Conservation (phyloP, 1,140 invertebrate species). For the Whitmania pigra region DNA sequence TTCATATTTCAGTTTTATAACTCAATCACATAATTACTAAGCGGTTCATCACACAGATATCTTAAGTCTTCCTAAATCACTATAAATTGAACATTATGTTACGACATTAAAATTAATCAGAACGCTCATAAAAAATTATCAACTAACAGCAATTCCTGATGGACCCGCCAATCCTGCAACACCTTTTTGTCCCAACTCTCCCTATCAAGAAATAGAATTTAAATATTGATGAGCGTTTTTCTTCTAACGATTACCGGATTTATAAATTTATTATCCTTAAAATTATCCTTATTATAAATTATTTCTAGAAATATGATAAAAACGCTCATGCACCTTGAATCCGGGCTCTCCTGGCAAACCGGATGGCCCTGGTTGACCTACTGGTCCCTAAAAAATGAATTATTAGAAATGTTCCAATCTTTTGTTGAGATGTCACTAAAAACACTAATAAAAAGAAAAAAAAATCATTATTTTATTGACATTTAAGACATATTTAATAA, state of each 20-base stretch:
- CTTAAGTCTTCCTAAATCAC: too few species aligned
- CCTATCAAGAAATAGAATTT: background rate
- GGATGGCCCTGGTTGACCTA: background rate
- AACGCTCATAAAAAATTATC: background rate
- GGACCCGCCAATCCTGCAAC: constrained; percentile 10
- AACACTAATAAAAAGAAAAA: background rate
- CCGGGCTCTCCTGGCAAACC: constrained; percentile 8
- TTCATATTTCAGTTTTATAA: too few species aligned
- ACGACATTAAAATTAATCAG: too few species aligned
- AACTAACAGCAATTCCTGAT: constrained; percentile 3
- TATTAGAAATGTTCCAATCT: background rate
- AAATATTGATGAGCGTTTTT: background rate
- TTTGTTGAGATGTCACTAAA: background rate
- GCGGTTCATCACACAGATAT: too few species aligned
- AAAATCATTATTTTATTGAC: too few species aligned
- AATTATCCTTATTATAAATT: background rate
- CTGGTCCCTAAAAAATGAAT: constrained; percentile 8
- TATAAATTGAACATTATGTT: too few species aligned
- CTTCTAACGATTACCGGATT: background rate
- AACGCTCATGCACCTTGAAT: background rate
- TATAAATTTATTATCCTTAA: background rate
- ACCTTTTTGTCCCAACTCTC: constrained; percentile 15
- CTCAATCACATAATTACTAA: too few species aligned
- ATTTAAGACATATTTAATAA: background rate
- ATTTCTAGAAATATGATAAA: background rate